Conservation (phyloP, 2,888 invertebrate genomes). For the Macrophya annulata region DNA sequence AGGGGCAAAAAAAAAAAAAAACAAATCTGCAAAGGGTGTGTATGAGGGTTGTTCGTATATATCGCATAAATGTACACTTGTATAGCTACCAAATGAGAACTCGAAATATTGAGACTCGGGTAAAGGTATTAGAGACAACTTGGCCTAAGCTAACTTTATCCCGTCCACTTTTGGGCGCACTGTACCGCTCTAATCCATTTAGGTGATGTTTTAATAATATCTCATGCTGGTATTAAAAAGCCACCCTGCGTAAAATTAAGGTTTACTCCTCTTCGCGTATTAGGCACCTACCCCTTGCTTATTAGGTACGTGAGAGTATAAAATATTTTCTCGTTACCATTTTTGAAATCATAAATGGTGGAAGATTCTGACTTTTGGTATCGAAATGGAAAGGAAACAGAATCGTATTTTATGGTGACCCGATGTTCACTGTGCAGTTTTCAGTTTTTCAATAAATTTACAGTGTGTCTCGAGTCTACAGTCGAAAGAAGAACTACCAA, state of each 20-base stretch:
- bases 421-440: constrained; percentile 56
- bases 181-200: constrained; percentile 54
- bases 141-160: constrained; percentile 52
- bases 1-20: background rate
- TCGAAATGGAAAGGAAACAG: background rate
- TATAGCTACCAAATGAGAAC: background rate
- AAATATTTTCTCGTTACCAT: background rate
- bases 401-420: constrained; percentile 25
- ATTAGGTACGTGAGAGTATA: background rate
- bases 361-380: background rate
- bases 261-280: constrained; percentile 10
- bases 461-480: constrained; percentile 27
- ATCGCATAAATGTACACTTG: background rate
- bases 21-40: background rate
- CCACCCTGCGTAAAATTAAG: constrained; percentile 49
- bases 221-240: constrained; percentile 47
- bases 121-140: constrained; percentile 43
- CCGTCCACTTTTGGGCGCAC: constrained; percentile 49
- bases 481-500: constrained; percentile 68
- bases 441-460: constrained; percentile 33
- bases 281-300: background rate
- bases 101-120: constrained; percentile 36
- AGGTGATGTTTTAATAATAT: constrained; percentile 46
- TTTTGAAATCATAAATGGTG: background rate
- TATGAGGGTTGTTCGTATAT: background rate